These are phyloP conservation scores for Axinella damicornis DNA, from an alignment of 37 sponge, comb jelly and placozoan genomes.

Conservation along the genomic window DNA sequence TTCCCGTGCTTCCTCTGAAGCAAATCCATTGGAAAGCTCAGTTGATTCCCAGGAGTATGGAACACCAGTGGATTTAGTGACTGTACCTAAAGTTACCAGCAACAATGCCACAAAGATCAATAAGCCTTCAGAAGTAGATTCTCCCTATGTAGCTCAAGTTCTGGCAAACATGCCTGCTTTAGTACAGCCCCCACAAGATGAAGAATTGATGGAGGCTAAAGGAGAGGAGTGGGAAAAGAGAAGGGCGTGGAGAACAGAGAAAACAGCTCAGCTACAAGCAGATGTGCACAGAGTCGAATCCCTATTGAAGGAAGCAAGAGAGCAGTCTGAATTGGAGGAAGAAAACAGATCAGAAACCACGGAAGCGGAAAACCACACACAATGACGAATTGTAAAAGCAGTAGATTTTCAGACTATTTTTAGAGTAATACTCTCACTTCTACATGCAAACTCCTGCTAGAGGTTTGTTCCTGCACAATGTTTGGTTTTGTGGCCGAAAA, in stretches of 20 bases:
- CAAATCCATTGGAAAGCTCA: no score
- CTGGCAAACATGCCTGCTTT: constrained; percentile 24
- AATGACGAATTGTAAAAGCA: no score
- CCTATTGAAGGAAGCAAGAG: background rate
- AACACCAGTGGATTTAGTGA: no score
- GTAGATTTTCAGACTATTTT: no score
- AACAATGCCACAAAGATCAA: background rate
- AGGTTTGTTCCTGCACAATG: no score
- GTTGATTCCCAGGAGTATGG: no score
- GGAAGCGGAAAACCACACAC: no score
- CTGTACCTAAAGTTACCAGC: background rate
- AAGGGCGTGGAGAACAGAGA: constrained; percentile 18
- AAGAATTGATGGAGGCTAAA: background rate
- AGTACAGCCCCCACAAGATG: constrained; percentile 14
- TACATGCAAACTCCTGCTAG: no score
- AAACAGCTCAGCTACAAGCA: background rate
- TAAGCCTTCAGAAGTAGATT: background rate
- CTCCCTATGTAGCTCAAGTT: constrained; percentile 22
- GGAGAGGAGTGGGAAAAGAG: constrained; percentile 29
- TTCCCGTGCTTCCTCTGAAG: background rate
- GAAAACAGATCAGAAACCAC: no score
- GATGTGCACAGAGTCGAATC: background rate
- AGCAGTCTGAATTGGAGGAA: no score
- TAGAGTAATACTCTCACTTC: no score
- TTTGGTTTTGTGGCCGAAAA: no score